A percentile compares a stretch with the other conserved stretches of the same genome.
Conservation (phyloP, 2,113 vertebrate species). For the Boleophthalmus pectinirostris region DNA sequence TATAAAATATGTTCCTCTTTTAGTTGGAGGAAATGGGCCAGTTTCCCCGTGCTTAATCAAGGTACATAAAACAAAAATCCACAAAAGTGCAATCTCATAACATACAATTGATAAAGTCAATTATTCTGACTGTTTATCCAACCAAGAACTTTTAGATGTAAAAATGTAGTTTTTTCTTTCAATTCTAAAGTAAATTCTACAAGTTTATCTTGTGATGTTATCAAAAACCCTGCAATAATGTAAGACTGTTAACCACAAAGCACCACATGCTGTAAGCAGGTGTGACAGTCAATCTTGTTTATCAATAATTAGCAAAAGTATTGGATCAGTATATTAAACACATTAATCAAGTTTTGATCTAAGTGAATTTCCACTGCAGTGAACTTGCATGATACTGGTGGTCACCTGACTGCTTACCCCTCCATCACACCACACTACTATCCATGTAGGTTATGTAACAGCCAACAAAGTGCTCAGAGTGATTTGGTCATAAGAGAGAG, state of each 20-base stretch:
- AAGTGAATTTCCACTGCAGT: not conserved
- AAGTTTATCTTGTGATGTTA: not conserved
- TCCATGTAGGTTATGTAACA: slow-evolving; percentile 41
- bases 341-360: not conserved
- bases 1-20: no score
- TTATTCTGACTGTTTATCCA: no score
- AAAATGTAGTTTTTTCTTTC: no score
- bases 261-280: not conserved
- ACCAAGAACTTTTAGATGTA: no score
- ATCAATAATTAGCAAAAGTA: not conserved
- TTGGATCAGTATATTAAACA: no score
- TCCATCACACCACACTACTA: slow-evolving; percentile 7
- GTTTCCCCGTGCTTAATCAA: no score
- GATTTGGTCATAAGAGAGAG: slow-evolving; percentile 30
- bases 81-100: no score
- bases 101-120: no score
- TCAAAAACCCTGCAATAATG: not conserved
- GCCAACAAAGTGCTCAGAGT: slow-evolving; percentile 36
- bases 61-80: no score
- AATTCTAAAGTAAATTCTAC: not conserved
- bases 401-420: slow-evolving; percentile 50
- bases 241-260: not conserved
- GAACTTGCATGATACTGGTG: slow-evolving; percentile 12
- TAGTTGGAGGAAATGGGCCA: no score
- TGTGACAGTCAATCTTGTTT: not conserved